Evolutionary conservation across 2,797 vertebrate genomes (phyloP), one percentile per base, ranked within the genome.

Genomic region (Cuculus canorus): DNA sequence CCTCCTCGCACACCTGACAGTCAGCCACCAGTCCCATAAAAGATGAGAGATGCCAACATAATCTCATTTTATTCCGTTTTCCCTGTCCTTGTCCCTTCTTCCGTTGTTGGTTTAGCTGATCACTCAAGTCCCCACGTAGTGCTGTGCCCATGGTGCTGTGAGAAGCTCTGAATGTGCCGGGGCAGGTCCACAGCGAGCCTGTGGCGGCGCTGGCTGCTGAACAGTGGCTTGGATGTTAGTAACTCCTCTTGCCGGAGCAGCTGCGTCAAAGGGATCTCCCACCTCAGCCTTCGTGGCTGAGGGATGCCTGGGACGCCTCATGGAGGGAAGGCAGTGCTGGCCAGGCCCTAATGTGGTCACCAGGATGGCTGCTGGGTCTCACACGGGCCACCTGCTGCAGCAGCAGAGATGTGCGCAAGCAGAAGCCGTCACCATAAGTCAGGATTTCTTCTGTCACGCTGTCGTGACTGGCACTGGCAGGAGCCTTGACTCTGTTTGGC

Each of bases 91-190:
- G 0, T 22, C 30, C 82, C 15, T 70, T 45, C 25, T 56, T n/a
- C 30, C 14, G 2, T 53, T 45, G 21, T 5, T 35, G 75, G 19
- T 66, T 77, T 81, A 50, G 65, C 41, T 57, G 47, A 23, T 43
- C 2, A 0, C 13, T 28, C 13, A 52, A 65, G 47, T 54, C 50
- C 35, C 47, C 1, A 1, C 32, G 24, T 37, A 32, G 32, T 1
- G 0, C 63, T 25, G 28, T 37, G 5, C 21, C 7, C 11, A 4
- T 2, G 27, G 28, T 0, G 0, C 47, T 8, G 16, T 13, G 80
- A 10, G 24, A 14, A n/a, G 28, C 52, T 15, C n/a, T 33, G n/a
- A 30, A 2, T 50, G 52, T 79, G 56, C 68, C 56, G 14, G 21
- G 19, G 17, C 0, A 8, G 30, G 7, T 17, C 24, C 17, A 22